Evolutionary conservation across 2,797 vertebrate species (phyloP), one percentile per base, ranked within the genome.

Genomic region (Lacerta viridis): DNA sequence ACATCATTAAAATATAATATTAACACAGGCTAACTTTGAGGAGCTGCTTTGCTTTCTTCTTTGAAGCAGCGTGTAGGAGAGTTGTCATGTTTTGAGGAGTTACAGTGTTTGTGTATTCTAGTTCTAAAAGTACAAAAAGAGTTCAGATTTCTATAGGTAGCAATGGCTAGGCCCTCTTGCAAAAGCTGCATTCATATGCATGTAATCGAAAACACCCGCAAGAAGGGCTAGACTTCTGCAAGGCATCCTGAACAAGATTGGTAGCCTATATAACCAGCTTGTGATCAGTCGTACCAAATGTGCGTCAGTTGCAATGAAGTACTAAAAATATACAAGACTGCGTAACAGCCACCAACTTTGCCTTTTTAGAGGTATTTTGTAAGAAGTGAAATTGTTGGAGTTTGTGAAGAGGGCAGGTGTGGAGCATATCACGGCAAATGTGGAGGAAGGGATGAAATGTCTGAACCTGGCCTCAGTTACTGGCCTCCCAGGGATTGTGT

Each of bases 261-360:
- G 46, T 55, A 4, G 50, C 64, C 59, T 66, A 86, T 94, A 90
- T 74, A 59, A 84, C 43, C 46, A 76, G 36, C 89, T 77, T 88
- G 20, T 18, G 39, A 80, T 61, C 27, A 50, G 46, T 2, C 2
- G 86, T 90, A 91, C 39, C 17, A 83, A 93, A 92, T 90, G 50
- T 55, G 50, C 15, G 50, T 80, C 27, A 55, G 55, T 33, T 6
- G 87, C 89, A 91, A 39, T 13, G 80, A 93, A 92, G 71, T 39
- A 86, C 59, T 84, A 74, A 93, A 55, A 89, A 93, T 87, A 90
- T 92, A 64, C 46, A 29, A 77, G 91, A 68, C 64, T 87, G 41
- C 43, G 13, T 79, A 91, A 93, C 80, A 88, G 87, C 80, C 68
- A 79, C 6, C 36, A 61, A 64, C 66, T 6, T 39, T 86, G 82